phyloP scores from a whole-genome alignment of 2,113 vertebrate species.

The Python bivittatus region DNA sequence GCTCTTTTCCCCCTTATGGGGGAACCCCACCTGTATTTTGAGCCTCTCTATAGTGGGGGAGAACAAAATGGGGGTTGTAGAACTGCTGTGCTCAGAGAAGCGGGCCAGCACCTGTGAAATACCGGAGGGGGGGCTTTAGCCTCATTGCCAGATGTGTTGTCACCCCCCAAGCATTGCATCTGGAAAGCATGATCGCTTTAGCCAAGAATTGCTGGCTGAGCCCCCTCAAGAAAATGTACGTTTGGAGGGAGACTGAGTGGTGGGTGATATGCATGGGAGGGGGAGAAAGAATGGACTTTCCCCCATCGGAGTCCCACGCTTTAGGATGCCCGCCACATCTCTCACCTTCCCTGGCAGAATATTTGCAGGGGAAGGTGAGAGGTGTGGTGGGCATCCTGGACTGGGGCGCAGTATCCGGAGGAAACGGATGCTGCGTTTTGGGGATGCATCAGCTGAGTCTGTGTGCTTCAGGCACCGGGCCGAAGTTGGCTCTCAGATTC shows the following conservation, averaged over 20 bases:
- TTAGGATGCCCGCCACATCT: rapidly evolving
- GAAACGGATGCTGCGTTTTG: not conserved
- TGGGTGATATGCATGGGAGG: not conserved
- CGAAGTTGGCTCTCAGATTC: too few relatives aligned
- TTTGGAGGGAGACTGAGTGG: not conserved
- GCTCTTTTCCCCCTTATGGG: not conserved
- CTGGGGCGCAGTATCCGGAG: not conserved
- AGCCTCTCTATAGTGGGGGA: not conserved
- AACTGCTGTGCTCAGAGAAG: not conserved
- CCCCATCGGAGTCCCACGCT: not conserved
- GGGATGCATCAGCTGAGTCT: too few relatives aligned
- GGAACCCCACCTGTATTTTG: too few relatives aligned
- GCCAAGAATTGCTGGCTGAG: not conserved
- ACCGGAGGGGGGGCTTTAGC: too few relatives aligned
- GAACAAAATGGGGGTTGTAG: not conserved
- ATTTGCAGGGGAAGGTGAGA: not conserved
- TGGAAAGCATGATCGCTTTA: not conserved
- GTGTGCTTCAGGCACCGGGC: not conserved
- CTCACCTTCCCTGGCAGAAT: not conserved
- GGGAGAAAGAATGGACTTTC: too few relatives aligned
- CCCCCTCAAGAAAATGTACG: not conserved
- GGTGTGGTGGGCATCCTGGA: not conserved
- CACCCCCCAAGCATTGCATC: not conserved
- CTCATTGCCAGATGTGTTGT: rapidly evolving
- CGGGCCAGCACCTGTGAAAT: not conserved